Conservation (phyloP, 2,113 vertebrate species). For the Brachyistius frenatus region DNA sequence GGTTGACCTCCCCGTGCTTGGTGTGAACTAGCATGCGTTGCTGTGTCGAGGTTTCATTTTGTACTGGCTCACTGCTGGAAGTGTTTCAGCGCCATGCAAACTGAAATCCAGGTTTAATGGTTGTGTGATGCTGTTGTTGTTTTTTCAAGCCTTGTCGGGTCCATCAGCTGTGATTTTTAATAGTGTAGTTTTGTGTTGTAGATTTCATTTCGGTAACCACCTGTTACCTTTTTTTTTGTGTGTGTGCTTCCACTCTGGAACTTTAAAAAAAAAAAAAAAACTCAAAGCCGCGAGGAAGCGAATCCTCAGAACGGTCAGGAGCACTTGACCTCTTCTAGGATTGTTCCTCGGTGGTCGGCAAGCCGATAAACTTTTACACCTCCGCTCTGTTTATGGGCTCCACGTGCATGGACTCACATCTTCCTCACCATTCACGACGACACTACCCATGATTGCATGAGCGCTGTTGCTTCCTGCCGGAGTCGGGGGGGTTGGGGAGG, state of each 20-base stretch:
- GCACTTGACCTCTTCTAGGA: slow-evolving; percentile 35
- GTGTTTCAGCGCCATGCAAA: slow-evolving; percentile 49
- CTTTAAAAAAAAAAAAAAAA: not conserved
- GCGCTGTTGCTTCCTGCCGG: slow-evolving; percentile 54
- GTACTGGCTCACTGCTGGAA: slow-evolving; percentile 34
- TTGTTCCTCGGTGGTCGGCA: slow-evolving; percentile 67
- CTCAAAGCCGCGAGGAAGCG: slow-evolving; percentile 5
- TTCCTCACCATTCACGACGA: slow-evolving; percentile 60
- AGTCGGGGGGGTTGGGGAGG: not conserved
- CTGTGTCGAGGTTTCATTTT: slow-evolving; percentile 52
- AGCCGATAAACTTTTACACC: slow-evolving; percentile 75
- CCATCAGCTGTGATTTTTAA: slow-evolving; percentile 28
- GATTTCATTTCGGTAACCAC: slow-evolving; percentile 20
- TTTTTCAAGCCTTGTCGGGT: slow-evolving; percentile 12
- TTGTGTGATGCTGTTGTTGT: slow-evolving; percentile 43
- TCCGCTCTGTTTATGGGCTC: slow-evolving; percentile 81
- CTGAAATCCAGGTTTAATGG: slow-evolving; percentile 40
- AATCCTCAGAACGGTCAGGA: slow-evolving; percentile 42
- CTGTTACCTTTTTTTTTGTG: slow-evolving; percentile 41
- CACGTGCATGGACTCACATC: slow-evolving; percentile 78
- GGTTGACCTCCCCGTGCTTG: slow-evolving; percentile 1
- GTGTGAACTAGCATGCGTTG: slow-evolving; percentile 50
- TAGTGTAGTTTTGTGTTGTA: slow-evolving; percentile 16
- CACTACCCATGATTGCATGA: slow-evolving; percentile 75
- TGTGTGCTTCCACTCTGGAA: slow-evolving; percentile 38